Conservation (phyloP, 2,888 invertebrate species). For the Physocephala rufipes region DNA sequence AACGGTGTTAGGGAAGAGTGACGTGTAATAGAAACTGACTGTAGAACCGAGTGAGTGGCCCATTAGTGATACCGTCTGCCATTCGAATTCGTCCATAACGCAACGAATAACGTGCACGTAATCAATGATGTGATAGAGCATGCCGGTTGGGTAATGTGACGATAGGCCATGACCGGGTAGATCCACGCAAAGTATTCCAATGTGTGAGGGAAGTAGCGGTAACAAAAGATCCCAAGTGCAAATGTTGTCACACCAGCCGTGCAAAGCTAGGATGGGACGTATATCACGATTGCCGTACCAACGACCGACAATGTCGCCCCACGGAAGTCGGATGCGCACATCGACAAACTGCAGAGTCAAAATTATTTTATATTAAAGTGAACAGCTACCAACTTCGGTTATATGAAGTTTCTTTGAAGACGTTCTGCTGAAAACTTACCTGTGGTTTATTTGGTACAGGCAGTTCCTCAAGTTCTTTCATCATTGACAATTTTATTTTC, state of each 20-base stretch:
- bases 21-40: slow-evolving; percentile 71
- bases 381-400: neutral
- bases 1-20: slow-evolving; percentile 67
- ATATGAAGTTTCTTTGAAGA: neutral
- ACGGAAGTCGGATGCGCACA: slow-evolving; percentile 74
- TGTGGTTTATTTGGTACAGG: neutral
- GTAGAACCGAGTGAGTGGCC: slow-evolving; percentile 77
- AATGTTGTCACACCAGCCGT: slow-evolving; percentile 84
- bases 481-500: too few relatives aligned
- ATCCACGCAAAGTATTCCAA: slow-evolving; percentile 72
- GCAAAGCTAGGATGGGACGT: slow-evolving; percentile 75
- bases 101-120: slow-evolving; percentile 68
- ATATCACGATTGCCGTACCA: slow-evolving; percentile 74
- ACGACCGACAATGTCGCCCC: slow-evolving; percentile 76
- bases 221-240: slow-evolving; percentile 77
- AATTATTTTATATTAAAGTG: neutral
- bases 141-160: slow-evolving; percentile 73
- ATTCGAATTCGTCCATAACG: slow-evolving; percentile 73
- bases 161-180: slow-evolving; percentile 78
- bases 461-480: neutral
- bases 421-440: neutral
- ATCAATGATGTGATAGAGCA: slow-evolving; percentile 62
- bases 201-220: slow-evolving; percentile 69
- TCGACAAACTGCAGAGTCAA: slow-evolving; percentile 67
- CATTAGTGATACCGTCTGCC: slow-evolving; percentile 75